A percentile compares a stretch with the other conserved stretches of the same genome.
These are phyloP conservation scores for Homarus americanus DNA, from an alignment of 1,140 invertebrate species.

Conservation along the genomic window DNA sequence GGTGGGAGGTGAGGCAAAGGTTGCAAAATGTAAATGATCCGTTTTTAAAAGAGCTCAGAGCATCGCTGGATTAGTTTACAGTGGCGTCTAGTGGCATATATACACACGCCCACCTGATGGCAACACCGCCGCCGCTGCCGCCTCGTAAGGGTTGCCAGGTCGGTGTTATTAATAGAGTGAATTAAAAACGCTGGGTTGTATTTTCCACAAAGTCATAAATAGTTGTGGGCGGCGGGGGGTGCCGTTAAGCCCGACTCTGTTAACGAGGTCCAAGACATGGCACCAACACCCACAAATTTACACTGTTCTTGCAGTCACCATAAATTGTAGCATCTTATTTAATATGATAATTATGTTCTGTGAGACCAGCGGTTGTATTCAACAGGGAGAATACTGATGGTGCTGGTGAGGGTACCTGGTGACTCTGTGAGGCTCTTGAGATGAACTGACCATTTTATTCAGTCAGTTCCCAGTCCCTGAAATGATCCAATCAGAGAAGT, in stretches of 20 bases:
- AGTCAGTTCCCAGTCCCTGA: too few relatives aligned
- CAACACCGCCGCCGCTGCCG: too few relatives aligned
- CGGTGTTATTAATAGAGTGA: background rate
- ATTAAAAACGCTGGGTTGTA: background rate
- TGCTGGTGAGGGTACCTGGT: background rate
- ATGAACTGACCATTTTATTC: too few relatives aligned
- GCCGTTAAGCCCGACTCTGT: background rate
- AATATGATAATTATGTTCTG: background rate
- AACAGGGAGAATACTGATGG: background rate
- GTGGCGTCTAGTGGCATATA: too few relatives aligned
- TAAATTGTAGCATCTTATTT: background rate
- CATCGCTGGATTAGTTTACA: too few relatives aligned
- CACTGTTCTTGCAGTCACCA: background rate
- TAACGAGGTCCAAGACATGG: background rate
- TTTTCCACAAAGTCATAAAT: background rate
- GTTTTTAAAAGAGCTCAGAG: too few relatives aligned
- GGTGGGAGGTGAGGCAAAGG: too few relatives aligned
- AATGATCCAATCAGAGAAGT: too few relatives aligned
- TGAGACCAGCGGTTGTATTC: background rate
- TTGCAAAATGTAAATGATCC: too few relatives aligned
- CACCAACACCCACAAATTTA: background rate
- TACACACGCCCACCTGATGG: too few relatives aligned
- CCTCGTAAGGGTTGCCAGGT: too few relatives aligned
- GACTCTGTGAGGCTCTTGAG: too few relatives aligned
- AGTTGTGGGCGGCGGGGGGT: background rate